These are phyloP conservation scores for Ia io DNA, from an alignment of 2,113 vertebrate species.

Conservation along the genomic window DNA sequence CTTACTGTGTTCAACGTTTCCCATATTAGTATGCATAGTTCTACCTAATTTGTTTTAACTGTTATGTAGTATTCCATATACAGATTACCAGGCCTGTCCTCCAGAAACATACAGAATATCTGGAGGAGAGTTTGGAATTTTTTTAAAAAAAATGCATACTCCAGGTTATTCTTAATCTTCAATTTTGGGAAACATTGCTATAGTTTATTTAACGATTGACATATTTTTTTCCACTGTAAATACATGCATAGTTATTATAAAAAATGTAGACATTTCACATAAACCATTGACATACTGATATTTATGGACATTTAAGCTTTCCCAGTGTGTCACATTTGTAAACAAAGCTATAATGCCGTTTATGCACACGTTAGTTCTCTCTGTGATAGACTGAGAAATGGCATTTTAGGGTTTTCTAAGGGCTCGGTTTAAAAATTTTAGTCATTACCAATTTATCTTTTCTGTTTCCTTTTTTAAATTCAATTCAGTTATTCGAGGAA, in stretches of 20 bases:
- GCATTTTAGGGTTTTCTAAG: not conserved
- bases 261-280: not conserved
- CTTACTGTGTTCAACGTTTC: not conserved
- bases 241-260: not conserved
- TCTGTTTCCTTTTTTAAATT: not conserved
- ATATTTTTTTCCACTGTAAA: not conserved
- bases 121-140: not conserved
- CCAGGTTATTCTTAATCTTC: not conserved
- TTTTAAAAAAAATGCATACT: not conserved
- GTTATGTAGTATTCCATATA: not conserved
- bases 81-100: not conserved
- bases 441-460: not conserved
- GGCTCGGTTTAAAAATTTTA: not conserved
- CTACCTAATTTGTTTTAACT: not conserved
- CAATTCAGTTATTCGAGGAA: not conserved
- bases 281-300: not conserved
- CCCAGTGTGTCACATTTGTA: not conserved
- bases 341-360: not conserved
- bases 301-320: not conserved
- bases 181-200: not conserved
- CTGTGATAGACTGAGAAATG: not conserved
- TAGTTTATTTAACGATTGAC: not conserved
- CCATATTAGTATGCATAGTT: not conserved
- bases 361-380: not conserved
- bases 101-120: not conserved